These are phyloP conservation scores for Serripes groenlandicus DNA, from an alignment of 2,888 invertebrate genomes.

Conservation along the genomic window DNA sequence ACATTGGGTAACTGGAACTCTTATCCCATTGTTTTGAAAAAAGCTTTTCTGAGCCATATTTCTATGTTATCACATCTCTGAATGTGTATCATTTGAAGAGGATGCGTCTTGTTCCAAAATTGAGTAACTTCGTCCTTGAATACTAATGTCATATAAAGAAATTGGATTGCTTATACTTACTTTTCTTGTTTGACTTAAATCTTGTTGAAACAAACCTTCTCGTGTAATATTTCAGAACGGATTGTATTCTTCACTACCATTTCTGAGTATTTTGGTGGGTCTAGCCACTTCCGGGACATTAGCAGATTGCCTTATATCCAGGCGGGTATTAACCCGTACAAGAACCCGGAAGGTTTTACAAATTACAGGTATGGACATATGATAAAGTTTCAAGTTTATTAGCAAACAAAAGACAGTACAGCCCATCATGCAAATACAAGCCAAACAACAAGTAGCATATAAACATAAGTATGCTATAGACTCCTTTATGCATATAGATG, in stretches of 20 bases:
- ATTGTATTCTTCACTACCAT: slow-evolving; percentile 54
- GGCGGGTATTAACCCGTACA: slow-evolving; percentile 20
- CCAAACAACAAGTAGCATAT: not conserved
- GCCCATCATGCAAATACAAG: not conserved
- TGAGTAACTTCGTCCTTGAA: too few relatives aligned
- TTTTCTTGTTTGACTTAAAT: too few relatives aligned
- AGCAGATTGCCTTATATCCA: slow-evolving; percentile 30
- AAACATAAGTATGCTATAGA: not conserved
- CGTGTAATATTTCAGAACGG: slow-evolving; percentile 83
- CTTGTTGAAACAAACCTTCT: too few relatives aligned
- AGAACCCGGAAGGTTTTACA: slow-evolving; percentile 34
- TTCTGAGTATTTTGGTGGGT: slow-evolving; percentile 19
- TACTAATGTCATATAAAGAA: too few relatives aligned
- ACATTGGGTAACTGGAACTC: too few relatives aligned
- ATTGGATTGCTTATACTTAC: too few relatives aligned
- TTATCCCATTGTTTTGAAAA: too few relatives aligned
- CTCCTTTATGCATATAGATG: not conserved
- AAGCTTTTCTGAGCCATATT: too few relatives aligned
- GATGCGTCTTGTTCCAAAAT: too few relatives aligned
- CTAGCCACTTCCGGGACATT: slow-evolving; percentile 31
- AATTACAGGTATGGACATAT: slow-evolving; percentile 14
- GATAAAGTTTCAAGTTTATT: not conserved
- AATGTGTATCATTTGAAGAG: too few relatives aligned
- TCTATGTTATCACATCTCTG: too few relatives aligned
- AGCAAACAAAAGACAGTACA: not conserved